A percentile compares a stretch with the other conserved stretches of the same genome.
Evolutionary conservation across 2,888 invertebrate species (phyloP).

Genomic region (Lepetodrilus schrolli): DNA sequence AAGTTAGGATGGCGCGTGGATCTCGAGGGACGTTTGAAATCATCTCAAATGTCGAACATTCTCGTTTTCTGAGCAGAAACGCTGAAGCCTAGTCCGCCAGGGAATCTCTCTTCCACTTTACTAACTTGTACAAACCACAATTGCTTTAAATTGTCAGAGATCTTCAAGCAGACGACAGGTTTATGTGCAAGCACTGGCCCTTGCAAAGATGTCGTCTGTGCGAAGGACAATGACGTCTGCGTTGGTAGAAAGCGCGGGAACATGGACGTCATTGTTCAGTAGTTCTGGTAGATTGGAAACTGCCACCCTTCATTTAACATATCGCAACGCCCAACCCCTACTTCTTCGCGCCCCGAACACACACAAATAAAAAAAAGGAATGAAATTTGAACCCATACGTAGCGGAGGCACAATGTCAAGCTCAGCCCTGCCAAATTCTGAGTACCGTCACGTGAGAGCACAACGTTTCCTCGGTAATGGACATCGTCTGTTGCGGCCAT

Average conservation of each 20-base stretch:
- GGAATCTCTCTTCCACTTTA: background rate
- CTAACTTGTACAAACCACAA: background rate
- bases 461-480: background rate
- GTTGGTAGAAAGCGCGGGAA: constrained; percentile 8
- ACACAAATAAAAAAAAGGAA: too few relatives aligned
- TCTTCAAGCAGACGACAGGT: constrained; percentile 5
- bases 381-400: constrained; percentile 9
- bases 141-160: constrained; percentile 13
- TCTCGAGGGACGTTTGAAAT: background rate
- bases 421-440: background rate
- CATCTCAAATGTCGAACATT: constrained; percentile 6
- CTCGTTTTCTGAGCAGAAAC: constrained; percentile 7
- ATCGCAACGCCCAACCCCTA: background rate
- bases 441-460: background rate
- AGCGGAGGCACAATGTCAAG: background rate
- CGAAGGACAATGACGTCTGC: constrained; percentile 21
- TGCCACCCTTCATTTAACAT: constrained; percentile 15
- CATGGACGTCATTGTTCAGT: background rate
- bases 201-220: constrained; percentile 10
- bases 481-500: background rate
- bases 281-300: constrained; percentile 11
- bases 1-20: background rate
- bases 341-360: constrained; percentile 19
- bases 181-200: constrained; percentile 7
- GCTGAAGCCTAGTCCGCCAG: background rate